Conservation (phyloP, 2,888 invertebrate species). For the Lepas anatifera region DNA sequence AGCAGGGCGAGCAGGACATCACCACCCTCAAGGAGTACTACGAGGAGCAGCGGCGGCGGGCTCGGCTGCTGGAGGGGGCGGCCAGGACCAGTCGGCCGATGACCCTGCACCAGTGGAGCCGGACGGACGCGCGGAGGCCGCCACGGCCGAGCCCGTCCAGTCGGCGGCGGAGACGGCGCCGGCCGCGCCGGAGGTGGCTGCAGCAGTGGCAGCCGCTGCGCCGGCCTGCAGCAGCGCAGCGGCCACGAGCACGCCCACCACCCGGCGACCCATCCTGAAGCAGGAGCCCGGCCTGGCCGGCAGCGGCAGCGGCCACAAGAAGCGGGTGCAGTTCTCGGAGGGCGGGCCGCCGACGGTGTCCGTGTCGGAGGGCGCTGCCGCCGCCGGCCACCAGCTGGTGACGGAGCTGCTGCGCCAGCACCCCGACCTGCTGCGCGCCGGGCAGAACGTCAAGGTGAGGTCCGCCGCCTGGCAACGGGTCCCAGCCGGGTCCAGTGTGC, state of each 20-base stretch:
- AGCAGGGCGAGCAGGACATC: not conserved
- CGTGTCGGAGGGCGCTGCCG: not conserved
- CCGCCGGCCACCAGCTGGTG: not conserved
- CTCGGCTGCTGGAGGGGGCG: not conserved
- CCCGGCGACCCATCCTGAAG: not conserved
- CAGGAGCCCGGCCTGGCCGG: not conserved
- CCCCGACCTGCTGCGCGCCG: not conserved
- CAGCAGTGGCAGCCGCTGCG: not conserved
- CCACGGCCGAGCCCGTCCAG: not conserved
- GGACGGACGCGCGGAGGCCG: not conserved
- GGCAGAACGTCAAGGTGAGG: slow-evolving; percentile 3
- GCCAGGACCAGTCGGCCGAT: not conserved
- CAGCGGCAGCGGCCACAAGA: not conserved
- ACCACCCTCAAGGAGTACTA: not conserved
- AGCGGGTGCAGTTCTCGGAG: slow-evolving; percentile 2
- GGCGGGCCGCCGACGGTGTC: not conserved
- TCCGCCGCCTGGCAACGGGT: too few relatives aligned
- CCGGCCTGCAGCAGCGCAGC: not conserved
- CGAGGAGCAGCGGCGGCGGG: not conserved
- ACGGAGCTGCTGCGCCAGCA: not conserved
- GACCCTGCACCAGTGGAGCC: not conserved
- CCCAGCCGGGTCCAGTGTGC: too few relatives aligned
- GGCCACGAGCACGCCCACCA: not conserved
- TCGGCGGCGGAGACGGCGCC: not conserved
- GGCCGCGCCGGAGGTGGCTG: not conserved